phyloP scores from a whole-genome alignment of 2,888 invertebrate genomes.

The Stictocephala bisonia region DNA sequence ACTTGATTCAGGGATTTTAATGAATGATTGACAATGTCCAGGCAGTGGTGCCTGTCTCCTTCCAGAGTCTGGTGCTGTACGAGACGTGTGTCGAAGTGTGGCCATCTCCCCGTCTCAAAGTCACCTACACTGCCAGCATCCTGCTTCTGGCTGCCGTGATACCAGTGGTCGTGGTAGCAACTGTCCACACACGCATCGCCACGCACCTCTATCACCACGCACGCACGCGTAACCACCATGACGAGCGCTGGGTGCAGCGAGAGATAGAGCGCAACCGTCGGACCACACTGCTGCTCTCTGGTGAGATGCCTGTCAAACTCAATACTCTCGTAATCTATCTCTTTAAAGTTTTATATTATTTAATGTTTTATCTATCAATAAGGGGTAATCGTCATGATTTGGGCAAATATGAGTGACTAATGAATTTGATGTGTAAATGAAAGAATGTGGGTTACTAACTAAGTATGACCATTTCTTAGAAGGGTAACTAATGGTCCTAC shows the following conservation, averaged over 20 bases:
- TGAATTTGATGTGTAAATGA: too few relatives aligned
- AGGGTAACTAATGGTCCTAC: too few relatives aligned
- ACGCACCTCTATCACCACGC: slow-evolving; percentile 58
- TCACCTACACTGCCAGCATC: slow-evolving; percentile 90
- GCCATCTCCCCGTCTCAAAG: slow-evolving; percentile 66
- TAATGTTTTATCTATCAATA: too few relatives aligned
- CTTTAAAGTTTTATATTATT: neutral
- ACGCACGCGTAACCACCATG: slow-evolving; percentile 47
- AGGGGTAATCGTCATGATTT: too few relatives aligned
- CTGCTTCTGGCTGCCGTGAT: slow-evolving; percentile 78
- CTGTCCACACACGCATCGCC: slow-evolving; percentile 60
- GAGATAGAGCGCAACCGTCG: slow-evolving; percentile 54
- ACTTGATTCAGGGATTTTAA: too few relatives aligned
- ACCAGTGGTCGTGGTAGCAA: slow-evolving; percentile 61
- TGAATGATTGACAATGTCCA: too few relatives aligned
- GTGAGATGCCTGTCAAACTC: too few relatives aligned
- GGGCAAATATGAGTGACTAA: too few relatives aligned
- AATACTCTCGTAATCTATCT: neutral
- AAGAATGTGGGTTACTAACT: too few relatives aligned
- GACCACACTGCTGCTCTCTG: slow-evolving; percentile 25
- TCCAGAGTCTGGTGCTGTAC: slow-evolving; percentile 62
- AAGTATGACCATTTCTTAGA: too few relatives aligned
- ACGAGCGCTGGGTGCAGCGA: neutral
- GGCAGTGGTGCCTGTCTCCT: slow-evolving; percentile 59
- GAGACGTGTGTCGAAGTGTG: slow-evolving; percentile 64